Percentiles rank a stretch among this genome's conserved stretches.
Conservation (phyloP, 1,140 invertebrate genomes). For the Zeugodacus cucurbitae region DNA sequence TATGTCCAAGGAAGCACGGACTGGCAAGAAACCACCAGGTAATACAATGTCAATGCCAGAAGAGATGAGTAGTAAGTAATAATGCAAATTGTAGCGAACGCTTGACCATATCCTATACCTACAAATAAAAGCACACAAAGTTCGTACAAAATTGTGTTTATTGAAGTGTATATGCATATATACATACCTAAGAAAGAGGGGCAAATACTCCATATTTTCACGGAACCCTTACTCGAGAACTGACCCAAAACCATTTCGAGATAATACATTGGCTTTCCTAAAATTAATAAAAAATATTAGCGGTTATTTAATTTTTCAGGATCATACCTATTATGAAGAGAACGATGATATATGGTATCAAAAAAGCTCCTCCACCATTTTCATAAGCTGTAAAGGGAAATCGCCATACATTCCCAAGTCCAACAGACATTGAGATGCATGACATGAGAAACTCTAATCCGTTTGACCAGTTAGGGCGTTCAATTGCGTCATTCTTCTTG, state of each 20-base stretch:
- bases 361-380: conserved; percentile 78
- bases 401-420: conserved; percentile 73
- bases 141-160: conserved; percentile 68
- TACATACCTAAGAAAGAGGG: conserved; percentile 70
- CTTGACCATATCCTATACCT: conserved; percentile 80
- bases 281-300: background rate
- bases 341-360: conserved; percentile 87
- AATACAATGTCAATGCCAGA: conserved; percentile 76
- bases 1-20: conserved; percentile 74
- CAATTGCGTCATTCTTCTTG: conserved; percentile 41
- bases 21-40: conserved; percentile 74
- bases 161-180: background rate
- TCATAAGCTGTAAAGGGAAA: conserved; percentile 89
- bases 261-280: conserved; percentile 81
- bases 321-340: conserved; percentile 80
- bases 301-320: background rate
- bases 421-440: conserved; percentile 89
- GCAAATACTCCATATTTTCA: conserved; percentile 70
- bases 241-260: conserved; percentile 83
- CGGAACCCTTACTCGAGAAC: conserved; percentile 75
- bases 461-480: conserved; percentile 82
- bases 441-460: conserved; percentile 89
- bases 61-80: conserved; percentile 79
- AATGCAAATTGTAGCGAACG: conserved; percentile 76
- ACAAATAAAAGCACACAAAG: conserved; percentile 65